Evolutionary conservation across 2,113 vertebrate species (phyloP).

Genomic region (Antennarius striatus): DNA sequence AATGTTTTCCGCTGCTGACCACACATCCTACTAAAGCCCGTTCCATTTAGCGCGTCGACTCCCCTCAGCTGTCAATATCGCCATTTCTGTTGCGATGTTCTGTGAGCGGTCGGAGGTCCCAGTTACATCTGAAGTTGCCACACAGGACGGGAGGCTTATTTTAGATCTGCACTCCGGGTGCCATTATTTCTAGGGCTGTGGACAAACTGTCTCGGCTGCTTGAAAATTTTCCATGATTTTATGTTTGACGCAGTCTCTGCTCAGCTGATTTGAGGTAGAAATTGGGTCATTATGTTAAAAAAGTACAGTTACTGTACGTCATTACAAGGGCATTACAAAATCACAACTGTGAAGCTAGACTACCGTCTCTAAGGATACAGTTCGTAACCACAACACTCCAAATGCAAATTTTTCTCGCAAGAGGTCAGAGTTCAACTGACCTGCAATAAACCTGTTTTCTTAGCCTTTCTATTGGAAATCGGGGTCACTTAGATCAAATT

Average conservation of each 20-base stretch:
- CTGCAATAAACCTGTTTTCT: no score
- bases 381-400: no score
- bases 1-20: conserved; percentile 33
- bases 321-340: neutral
- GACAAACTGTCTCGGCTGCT: neutral
- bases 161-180: conserved; percentile 24
- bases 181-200: conserved; percentile 9
- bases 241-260: neutral
- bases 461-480: no score
- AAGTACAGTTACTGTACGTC: no score
- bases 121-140: conserved; percentile 43
- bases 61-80: conserved; percentile 8
- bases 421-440: no score
- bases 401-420: no score
- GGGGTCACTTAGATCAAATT: no score
- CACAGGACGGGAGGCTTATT: conserved; percentile 35
- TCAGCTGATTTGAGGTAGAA: neutral
- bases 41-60: conserved; percentile 52
- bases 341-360: neutral
- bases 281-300: neutral
- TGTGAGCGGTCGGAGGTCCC: conserved; percentile 37
- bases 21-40: conserved; percentile 33
- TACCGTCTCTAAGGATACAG: neutral
- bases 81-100: conserved; percentile 28
- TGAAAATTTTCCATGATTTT: conserved; percentile 3